Evolutionary conservation across 2,888 invertebrate genomes (phyloP).

Genomic region (Epinotia demarniana): DNA sequence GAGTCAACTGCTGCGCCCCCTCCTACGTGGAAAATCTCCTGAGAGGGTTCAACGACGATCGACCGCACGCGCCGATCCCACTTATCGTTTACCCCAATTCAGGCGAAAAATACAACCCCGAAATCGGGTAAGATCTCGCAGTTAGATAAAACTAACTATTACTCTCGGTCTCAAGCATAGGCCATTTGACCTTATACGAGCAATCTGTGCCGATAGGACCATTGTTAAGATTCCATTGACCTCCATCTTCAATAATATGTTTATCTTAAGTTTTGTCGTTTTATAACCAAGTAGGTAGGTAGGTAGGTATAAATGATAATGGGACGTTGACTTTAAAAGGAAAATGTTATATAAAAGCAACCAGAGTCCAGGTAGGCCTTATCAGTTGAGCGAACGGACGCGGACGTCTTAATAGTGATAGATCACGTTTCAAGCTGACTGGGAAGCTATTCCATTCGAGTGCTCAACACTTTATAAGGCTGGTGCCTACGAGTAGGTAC

Average conservation of each 20-base stretch:
- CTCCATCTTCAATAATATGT: conserved; percentile 34
- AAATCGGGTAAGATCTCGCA: conserved; percentile 84
- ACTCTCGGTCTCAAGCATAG: conserved; percentile 36
- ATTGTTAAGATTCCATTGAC: conserved; percentile 40
- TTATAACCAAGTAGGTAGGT: background rate
- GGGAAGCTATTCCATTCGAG: conserved; percentile 35
- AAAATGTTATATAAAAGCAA: conserved; percentile 21
- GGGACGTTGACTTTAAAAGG: conserved; percentile 8
- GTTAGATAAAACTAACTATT: conserved; percentile 49
- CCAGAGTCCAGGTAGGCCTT: conserved; percentile 4
- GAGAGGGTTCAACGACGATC: conserved; percentile 79
- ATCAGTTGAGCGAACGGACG: conserved; percentile 34
- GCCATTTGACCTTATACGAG: conserved; percentile 39
- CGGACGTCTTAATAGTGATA: conserved; percentile 40
- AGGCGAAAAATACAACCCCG: conserved; percentile 91
- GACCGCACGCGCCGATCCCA: conserved; percentile 85
- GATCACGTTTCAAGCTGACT: conserved; percentile 41
- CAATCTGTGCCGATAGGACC: conserved; percentile 31
- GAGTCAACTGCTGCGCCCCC: conserved; percentile 92
- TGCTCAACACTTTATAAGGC: conserved; percentile 27
- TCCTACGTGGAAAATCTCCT: conserved; percentile 73
- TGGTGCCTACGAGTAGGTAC: conserved; percentile 6
- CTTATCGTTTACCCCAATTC: conserved; percentile 97
- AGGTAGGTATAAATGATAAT: background rate
- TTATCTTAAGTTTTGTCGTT: conserved; percentile 21